Conservation (phyloP, 1,140 invertebrate genomes). For the Reticulitermes speratus region DNA sequence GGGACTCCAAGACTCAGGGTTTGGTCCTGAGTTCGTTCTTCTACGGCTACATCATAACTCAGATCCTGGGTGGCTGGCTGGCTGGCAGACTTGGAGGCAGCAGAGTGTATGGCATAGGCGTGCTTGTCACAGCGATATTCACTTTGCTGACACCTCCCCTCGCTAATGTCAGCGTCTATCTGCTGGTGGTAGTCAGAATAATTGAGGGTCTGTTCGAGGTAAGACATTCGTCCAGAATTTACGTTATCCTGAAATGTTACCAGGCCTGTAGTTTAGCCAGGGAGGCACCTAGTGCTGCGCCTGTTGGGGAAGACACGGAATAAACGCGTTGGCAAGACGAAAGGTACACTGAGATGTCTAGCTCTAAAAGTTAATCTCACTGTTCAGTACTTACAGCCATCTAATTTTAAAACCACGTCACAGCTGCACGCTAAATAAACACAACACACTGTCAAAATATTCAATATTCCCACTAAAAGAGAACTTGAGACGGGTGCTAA, state of each 20-base stretch:
- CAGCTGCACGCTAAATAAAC: no score
- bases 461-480: no score
- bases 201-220: slow-evolving; percentile 58
- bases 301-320: no score
- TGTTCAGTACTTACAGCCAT: no score
- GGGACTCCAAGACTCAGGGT: slow-evolving; percentile 56
- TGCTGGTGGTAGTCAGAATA: slow-evolving; percentile 51
- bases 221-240: slow-evolving; percentile 2
- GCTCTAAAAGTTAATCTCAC: no score
- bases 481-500: no score
- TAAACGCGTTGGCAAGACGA: no score
- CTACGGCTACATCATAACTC: slow-evolving; percentile 67
- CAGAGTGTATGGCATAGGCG: slow-evolving; percentile 57
- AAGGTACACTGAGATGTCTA: no score
- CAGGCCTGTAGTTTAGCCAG: no score
- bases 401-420: no score
- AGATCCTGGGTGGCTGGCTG: slow-evolving; percentile 57
- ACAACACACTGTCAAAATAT: no score
- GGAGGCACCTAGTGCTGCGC: no score
- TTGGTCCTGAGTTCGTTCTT: slow-evolving; percentile 66
- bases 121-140: slow-evolving; percentile 59
- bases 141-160: slow-evolving; percentile 55
- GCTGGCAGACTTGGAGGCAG: slow-evolving; percentile 56
- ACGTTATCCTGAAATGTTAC: background rate
- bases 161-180: slow-evolving; percentile 46